These are phyloP conservation scores for Nasonia giraulti DNA, from an alignment of 1,140 invertebrate species.

Conservation along the genomic window DNA sequence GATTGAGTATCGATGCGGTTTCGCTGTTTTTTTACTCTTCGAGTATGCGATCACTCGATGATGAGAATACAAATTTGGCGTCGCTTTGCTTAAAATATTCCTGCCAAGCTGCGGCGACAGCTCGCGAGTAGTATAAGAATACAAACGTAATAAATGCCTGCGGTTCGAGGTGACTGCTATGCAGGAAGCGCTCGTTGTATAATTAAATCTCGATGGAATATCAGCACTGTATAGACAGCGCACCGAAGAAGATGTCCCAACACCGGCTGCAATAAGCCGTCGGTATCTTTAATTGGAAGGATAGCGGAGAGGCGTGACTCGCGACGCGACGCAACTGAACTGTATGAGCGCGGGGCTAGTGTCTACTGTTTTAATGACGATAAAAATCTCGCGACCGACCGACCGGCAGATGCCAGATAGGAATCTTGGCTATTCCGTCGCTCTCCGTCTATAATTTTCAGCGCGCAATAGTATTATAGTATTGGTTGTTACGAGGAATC, in stretches of 20 bases:
- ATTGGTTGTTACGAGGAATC: conserved; percentile 40
- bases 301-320: conserved; percentile 50
- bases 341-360: conserved; percentile 9
- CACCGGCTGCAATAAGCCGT: conserved; percentile 42
- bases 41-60: neutral
- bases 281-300: conserved; percentile 52
- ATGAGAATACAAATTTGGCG: neutral
- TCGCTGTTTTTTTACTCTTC: no score
- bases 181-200: conserved; percentile 27
- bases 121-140: neutral
- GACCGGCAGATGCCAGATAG: conserved; percentile 42
- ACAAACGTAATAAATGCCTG: neutral
- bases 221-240: neutral
- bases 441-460: conserved; percentile 44
- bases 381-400: conserved; percentile 41
- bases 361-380: conserved; percentile 51
- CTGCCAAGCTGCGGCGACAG: neutral
- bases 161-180: neutral
- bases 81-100: neutral
- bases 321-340: conserved; percentile 39
- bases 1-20: neutral
- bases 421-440: conserved; percentile 36
- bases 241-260: conserved; percentile 43
- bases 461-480: conserved; percentile 15
- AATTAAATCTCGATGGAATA: conserved; percentile 46